Conservation (phyloP, 2,113 vertebrate species). For the Phodopus roborovskii region DNA sequence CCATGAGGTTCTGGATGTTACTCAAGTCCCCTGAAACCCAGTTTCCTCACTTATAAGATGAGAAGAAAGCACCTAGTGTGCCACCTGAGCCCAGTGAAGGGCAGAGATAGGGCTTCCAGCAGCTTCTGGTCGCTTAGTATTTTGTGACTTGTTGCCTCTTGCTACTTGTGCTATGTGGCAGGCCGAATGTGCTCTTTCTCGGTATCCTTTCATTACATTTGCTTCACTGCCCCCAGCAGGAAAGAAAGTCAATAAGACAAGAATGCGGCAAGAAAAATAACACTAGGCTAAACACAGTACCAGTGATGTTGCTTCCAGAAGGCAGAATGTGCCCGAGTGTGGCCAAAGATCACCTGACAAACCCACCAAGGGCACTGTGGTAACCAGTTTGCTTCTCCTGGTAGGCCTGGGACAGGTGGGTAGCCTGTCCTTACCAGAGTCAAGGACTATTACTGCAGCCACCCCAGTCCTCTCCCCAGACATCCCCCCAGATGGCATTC, state of each 20-base stretch:
- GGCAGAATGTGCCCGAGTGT: neutral
- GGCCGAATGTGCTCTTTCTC: neutral
- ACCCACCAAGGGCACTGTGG: accelerated
- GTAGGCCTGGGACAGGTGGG: accelerated
- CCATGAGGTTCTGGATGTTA: neutral
- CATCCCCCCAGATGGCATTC: neutral
- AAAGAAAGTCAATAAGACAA: neutral
- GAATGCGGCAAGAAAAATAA: neutral
- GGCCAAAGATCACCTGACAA: accelerated
- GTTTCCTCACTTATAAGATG: neutral
- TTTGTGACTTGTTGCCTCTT: neutral
- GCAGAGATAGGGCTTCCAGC: accelerated
- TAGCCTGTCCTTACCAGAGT: neutral
- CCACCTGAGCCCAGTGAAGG: neutral
- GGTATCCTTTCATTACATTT: neutral
- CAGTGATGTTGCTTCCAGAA: neutral
- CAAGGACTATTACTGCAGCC: neutral
- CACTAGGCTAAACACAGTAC: neutral
- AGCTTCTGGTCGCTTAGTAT: too few species aligned
- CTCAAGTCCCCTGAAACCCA: neutral
- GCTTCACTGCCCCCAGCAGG: neutral
- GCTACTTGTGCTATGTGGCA: accelerated
- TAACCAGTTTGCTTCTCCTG: accelerated
- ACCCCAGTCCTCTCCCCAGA: neutral
- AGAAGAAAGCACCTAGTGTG: too few species aligned